A percentile compares a stretch with the other conserved stretches of the same genome.
Conservation (phyloP, 2,797 vertebrate species). For the Microcaecilia unicolor region DNA sequence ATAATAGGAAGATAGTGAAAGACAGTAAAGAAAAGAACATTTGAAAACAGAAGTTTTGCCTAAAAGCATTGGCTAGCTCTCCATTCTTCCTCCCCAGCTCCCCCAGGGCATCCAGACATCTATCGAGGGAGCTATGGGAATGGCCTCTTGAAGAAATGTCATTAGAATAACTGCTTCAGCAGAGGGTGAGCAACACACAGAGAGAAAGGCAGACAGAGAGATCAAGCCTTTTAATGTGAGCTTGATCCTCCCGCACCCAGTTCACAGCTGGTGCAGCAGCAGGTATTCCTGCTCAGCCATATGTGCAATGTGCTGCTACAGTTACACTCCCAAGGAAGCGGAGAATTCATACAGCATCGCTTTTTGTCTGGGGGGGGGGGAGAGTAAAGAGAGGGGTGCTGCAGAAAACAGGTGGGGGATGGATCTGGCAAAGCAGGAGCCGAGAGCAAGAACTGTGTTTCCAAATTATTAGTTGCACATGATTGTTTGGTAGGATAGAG, state of each 20-base stretch:
- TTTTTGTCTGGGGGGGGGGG: conserved; percentile 7
- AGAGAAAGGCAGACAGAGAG: conserved; percentile 30
- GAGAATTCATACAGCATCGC: conserved; percentile 42
- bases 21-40: neutral
- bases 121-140: conserved; percentile 9
- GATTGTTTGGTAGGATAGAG: too few species aligned
- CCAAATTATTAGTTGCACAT: too few species aligned
- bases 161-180: conserved; percentile 22
- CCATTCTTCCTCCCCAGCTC: neutral
- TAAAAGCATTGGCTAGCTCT: neutral
- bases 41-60: neutral
- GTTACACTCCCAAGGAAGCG: conserved; percentile 65
- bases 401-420: neutral
- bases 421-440: rapidly evolving
- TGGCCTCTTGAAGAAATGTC: conserved; percentile 12
- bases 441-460: neutral
- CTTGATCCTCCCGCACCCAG: conserved; percentile 72
- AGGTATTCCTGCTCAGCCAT: conserved; percentile 80
- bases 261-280: conserved; percentile 87
- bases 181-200: conserved; percentile 16
- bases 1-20: too few species aligned
- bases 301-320: conserved; percentile 77
- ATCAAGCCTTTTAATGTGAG: conserved; percentile 56
- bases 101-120: conserved; percentile 1
- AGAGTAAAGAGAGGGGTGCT: neutral